A percentile compares a stretch with the other conserved stretches of the same genome.
Evolutionary conservation across 2,113 vertebrate species (phyloP).

Genomic region (Cryptotis parvus): DNA sequence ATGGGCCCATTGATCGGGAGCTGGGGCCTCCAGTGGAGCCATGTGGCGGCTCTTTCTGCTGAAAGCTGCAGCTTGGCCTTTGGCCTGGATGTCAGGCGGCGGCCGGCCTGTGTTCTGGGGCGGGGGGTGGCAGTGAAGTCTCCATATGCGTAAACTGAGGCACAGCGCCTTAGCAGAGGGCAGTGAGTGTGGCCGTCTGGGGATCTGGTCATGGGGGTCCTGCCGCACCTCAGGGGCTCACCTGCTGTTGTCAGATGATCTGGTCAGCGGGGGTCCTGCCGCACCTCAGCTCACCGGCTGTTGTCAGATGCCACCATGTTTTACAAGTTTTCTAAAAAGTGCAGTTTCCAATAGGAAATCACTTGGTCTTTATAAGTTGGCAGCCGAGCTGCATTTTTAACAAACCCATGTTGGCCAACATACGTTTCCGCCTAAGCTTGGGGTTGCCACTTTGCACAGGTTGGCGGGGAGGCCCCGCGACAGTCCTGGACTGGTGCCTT

Average conservation of each 20-base stretch:
- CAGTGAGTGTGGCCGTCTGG: too few species aligned
- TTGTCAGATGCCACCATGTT: too few species aligned
- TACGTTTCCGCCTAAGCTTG: conserved; percentile 17
- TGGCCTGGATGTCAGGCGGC: background rate
- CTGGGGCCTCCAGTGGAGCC: too few species aligned
- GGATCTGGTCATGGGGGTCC: too few species aligned
- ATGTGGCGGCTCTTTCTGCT: too few species aligned
- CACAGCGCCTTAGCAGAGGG: background rate
- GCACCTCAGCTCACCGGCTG: too few species aligned
- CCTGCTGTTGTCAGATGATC: too few species aligned
- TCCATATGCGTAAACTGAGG: conserved; percentile 29
- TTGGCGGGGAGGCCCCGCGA: background rate
- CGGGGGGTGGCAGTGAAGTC: background rate
- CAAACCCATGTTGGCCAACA: conserved; percentile 69
- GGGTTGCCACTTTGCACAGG: conserved; percentile 35
- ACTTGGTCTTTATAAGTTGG: conserved; percentile 67
- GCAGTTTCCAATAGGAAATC: conserved; percentile 70
- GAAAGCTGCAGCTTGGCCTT: background rate
- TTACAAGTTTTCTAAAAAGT: conserved; percentile 49
- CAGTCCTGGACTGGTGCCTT: background rate
- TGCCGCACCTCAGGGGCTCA: too few species aligned
- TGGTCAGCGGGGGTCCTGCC: too few species aligned
- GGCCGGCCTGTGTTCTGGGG: background rate
- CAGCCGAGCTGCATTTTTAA: conserved; percentile 61
- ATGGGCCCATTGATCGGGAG: background rate